A percentile compares a stretch with the other conserved stretches of the same genome.
phyloP scores from a whole-genome alignment of 2,888 invertebrate genomes.

The Pterostichus madidus region DNA sequence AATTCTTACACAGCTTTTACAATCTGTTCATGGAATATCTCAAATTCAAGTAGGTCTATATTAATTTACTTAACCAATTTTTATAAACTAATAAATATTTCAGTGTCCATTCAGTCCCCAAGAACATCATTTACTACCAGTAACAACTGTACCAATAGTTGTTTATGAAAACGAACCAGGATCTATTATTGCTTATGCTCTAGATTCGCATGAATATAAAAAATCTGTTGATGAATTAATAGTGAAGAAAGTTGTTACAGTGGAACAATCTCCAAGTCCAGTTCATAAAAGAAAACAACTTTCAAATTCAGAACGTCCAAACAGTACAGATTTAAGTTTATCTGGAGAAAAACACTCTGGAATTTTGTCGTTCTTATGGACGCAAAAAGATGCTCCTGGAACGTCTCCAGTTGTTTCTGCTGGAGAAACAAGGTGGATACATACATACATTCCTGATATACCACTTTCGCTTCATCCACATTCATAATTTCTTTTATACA shows the following conservation, averaged over 20 bases:
- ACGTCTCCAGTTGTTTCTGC: slow-evolving; percentile 52
- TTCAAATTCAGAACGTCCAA: slow-evolving; percentile 75
- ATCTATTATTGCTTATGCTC: slow-evolving; percentile 90
- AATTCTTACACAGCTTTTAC: slow-evolving; percentile 84
- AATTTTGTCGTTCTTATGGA: slow-evolving; percentile 75
- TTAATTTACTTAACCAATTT: no score
- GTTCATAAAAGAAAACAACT: slow-evolving; percentile 77
- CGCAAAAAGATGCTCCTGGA: slow-evolving; percentile 71
- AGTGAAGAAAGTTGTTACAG: slow-evolving; percentile 70
- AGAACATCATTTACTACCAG: slow-evolving; percentile 86
- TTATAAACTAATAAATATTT: slow-evolving; percentile 63
- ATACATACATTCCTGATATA: neutral
- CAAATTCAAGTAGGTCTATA: slow-evolving; percentile 74
- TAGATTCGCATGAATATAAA: slow-evolving; percentile 87
- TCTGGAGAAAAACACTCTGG: slow-evolving; percentile 73
- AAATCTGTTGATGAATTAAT: slow-evolving; percentile 79
- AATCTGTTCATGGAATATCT: slow-evolving; percentile 78
- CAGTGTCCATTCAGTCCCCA: slow-evolving; percentile 82
- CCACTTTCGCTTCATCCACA: no score
- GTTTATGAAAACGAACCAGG: slow-evolving; percentile 90
- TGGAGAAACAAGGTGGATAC: slow-evolving; percentile 55
- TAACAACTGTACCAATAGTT: slow-evolving; percentile 81
- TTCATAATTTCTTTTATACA: no score
- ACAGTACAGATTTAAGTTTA: slow-evolving; percentile 69
- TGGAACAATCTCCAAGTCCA: slow-evolving; percentile 78